Base-by-base conservation (phyloP, 92 coral and sea anemone genomes). In the Galaxea fascicularis region DNA sequence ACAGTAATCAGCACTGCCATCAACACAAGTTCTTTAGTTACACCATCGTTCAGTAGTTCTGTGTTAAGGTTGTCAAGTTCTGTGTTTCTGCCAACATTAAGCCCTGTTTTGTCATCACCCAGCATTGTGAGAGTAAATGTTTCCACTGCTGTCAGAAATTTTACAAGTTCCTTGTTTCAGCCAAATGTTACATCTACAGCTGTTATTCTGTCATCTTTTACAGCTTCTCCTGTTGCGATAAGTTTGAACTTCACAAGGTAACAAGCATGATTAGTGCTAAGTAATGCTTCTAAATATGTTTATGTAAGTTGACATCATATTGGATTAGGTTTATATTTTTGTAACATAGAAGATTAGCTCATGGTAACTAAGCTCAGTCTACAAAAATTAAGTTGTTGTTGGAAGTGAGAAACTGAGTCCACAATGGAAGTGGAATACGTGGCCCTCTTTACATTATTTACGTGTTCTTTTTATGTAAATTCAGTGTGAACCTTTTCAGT, bases 191-290 rank as follows among this genome's bases (percentile, higher is more conserved):
- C 84, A 30, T 65, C 74, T 3, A 20, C 65, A 79, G 28, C 53
- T 12, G 65, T 67, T 29, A 18, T 51, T 24, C 51, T 26, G 62
- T 24, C 76, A 10, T 78, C 82, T 46, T 66, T 49, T n/a, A 79
- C 74, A 29, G 28, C 84, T 52, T 79, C 75, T 4, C 84, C 75
- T 27, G 13, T 66, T 79, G 51, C 25, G 14, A 79, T 75, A 66
- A 79, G 64, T 79, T 58, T 45, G 20, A 77, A 77, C 20, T 44
- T 45, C 9, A 25, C 75, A 79, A 79, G 84, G 84, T 79, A 49
- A 65, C 74, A n/a, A 65, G 51, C n/a, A 45, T 16, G 16, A 20
- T 27, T 15, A 31, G 20, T 53, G 28, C 47, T 46, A 18, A 6
- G 17, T 16, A 17, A 12, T 7, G 24, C 25, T 17, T n/a, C 20